Evolutionary conservation across 2,113 vertebrate species (phyloP), one percentile per base, ranked within the genome.

Genomic region (Ammodramus savannarum): DNA sequence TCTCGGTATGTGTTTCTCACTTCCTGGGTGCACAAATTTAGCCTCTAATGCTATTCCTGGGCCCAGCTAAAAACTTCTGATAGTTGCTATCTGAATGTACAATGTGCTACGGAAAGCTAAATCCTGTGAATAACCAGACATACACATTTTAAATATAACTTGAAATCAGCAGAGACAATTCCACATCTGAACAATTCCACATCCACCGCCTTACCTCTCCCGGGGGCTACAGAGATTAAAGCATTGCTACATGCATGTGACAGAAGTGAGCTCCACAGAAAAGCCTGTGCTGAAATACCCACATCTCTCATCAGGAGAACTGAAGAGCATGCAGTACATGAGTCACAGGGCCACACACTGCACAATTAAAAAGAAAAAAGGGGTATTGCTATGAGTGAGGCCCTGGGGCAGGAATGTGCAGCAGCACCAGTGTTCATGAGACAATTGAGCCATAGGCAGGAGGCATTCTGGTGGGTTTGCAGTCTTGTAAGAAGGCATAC

Each of bases 11-110:
- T 46, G 6, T 51, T 93, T 91, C 61, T 89, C 69, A 74, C 58
- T 95, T 95, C 81, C 80, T 92, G 73, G 31, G 41, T 69, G 81
- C n/a, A 92, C 93, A 95, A 79, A 93, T 92, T 89, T 93, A 96
- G 73, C 57, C 54, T 91, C 69, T 61, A 48, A 87, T 22, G 32
- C 65, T 95, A 87, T 82, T 95, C 57, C 54, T 87, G 62, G 48
- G 18, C 84, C 17, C 66, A 91, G 8, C 4, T 49, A 23, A 91
- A 93, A 91, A 78, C 5, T 84, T 86, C 55, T 54, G 9, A 77
- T 59, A 61, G 29, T 58, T 94, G 52, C 62, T 91, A 8, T 77
- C 51, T 77, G 83, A 87, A 86, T 87, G 41, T 23, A 44, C 65
- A 78, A 91, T 75, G 66, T 89, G 41, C 34, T 66, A 58, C 0